phyloP scores from a whole-genome alignment of 2,113 vertebrate species.

The Copsychus sechellarum region DNA sequence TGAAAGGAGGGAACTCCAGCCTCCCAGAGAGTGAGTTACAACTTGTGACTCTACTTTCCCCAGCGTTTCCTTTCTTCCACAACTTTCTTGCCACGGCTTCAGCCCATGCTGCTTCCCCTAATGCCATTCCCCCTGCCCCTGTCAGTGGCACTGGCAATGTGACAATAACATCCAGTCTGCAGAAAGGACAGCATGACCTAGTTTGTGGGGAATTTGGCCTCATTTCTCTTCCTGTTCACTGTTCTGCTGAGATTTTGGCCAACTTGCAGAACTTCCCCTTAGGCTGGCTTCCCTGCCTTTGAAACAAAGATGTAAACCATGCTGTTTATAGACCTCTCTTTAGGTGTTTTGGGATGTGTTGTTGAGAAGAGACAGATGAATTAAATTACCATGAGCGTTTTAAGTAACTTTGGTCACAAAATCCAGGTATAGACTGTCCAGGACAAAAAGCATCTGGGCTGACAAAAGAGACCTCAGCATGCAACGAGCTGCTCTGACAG shows the following conservation, averaged over 20 bases:
- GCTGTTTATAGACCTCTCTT: neutral
- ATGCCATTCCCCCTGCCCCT: neutral
- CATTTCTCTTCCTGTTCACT: slow-evolving; percentile 46
- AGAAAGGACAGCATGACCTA: slow-evolving; percentile 19
- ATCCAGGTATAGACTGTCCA: neutral
- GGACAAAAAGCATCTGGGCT: neutral
- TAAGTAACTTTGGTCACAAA: neutral
- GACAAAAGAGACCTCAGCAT: neutral
- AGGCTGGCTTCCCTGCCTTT: neutral
- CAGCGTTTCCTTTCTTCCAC: neutral
- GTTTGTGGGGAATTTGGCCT: slow-evolving; percentile 6
- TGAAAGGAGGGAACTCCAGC: neutral
- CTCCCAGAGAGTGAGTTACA: neutral
- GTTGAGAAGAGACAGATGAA: neutral
- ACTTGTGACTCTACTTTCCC: neutral
- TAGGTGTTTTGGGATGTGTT: neutral
- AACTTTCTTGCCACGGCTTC: neutral
- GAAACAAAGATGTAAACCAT: neutral
- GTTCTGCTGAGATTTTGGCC: neutral
- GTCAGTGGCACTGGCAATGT: neutral
- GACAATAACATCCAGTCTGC: neutral
- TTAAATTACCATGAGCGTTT: neutral
- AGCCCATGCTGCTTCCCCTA: neutral
- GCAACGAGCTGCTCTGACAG: neutral
- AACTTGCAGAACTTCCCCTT: neutral